Percentiles rank a stretch among this genome's conserved stretches.
Evolutionary conservation across 2,888 invertebrate genomes (phyloP).

Genomic region (Kryphioiulus occultus): DNA sequence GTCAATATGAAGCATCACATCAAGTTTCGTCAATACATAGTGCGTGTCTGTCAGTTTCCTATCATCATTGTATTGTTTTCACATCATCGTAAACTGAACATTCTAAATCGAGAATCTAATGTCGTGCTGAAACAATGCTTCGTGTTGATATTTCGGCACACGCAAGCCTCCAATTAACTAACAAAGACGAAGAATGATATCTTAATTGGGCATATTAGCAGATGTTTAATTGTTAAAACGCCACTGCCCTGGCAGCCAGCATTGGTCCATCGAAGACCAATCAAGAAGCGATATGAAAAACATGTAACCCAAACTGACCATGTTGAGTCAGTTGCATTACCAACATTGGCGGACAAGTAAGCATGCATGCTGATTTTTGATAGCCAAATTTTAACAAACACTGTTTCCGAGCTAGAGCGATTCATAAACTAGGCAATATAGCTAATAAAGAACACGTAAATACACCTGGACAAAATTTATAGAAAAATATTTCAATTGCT

Average conservation of each 20-base stretch:
- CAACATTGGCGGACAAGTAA: background rate
- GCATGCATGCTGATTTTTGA: background rate
- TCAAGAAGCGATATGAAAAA: background rate
- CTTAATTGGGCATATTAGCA: background rate
- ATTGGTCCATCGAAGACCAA: background rate
- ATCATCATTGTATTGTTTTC: background rate
- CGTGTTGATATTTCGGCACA: background rate
- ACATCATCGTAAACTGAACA: background rate
- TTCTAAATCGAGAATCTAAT: background rate
- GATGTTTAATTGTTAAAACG: background rate
- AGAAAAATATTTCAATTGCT: too few relatives aligned
- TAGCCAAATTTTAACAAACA: background rate
- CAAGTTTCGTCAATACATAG: background rate
- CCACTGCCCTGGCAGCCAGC: background rate
- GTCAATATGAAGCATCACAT: background rate
- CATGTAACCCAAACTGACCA: background rate
- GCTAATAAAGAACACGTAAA: too few relatives aligned
- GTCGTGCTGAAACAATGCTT: background rate
- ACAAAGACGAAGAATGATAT: background rate
- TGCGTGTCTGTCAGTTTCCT: background rate
- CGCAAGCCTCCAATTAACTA: background rate
- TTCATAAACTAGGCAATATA: too few relatives aligned
- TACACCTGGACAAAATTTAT: too few relatives aligned
- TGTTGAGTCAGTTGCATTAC: background rate
- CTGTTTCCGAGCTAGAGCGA: background rate